A percentile compares a stretch with the other conserved stretches of the same genome.
Evolutionary conservation across 2,113 vertebrate species (phyloP).

Genomic region (Thryonomys swinderianus): DNA sequence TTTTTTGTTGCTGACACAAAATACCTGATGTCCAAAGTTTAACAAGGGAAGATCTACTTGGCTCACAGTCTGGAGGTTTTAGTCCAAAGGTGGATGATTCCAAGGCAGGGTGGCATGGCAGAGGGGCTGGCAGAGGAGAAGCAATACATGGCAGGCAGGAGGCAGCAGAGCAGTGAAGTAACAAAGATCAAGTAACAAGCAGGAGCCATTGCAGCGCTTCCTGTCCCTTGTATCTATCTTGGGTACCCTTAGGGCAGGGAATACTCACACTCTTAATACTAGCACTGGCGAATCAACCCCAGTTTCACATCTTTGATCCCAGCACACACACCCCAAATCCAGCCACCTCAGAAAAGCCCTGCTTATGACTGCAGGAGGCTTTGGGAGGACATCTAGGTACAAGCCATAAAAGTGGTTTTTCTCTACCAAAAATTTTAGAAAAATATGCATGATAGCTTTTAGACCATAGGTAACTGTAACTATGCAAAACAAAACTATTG

Average conservation of each 20-base stretch:
- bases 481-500: not conserved
- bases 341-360: not conserved
- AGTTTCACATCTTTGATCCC: not conserved
- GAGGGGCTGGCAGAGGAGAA: not conserved
- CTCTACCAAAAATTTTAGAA: not conserved
- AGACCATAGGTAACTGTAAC: too few species aligned
- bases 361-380: not conserved
- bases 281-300: not conserved
- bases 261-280: not conserved
- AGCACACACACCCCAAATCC: not conserved
- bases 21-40: not conserved
- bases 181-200: not conserved
- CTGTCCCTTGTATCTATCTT: not conserved
- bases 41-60: not conserved
- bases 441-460: not conserved
- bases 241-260: not conserved
- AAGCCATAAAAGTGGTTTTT: not conserved
- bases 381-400: not conserved
- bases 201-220: not conserved
- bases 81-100: not conserved
- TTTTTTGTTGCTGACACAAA: not conserved
- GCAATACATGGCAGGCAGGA: not conserved
- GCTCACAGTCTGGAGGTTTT: not conserved
- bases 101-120: not conserved
- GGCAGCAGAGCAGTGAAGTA: not conserved